Base-by-base conservation (phyloP, 92 coral and sea anemone genomes). In the Blastomussa wellsi region DNA sequence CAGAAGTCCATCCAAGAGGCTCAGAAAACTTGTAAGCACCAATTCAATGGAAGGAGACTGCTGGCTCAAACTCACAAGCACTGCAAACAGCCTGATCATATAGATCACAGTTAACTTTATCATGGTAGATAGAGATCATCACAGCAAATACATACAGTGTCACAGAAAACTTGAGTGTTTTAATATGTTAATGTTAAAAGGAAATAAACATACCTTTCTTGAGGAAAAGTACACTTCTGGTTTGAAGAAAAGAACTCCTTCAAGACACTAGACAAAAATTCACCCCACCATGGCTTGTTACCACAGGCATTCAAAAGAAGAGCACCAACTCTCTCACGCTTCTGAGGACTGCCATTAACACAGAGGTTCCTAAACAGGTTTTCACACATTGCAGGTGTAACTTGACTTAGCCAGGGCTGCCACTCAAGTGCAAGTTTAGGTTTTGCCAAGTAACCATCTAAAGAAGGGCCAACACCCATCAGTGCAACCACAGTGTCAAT, bases 251-350 rank as follows among this genome's bases (percentile, higher is more conserved):
- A 97, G 90, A 97, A 97, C 82, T 93, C 96, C 78, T 94, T 92
- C 86, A 97, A 89, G 36, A 91, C 92, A 78, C 86, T 87, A 19
- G 96, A 95, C 60, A 97, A 89, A 80, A 97, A 97, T 78, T 90
- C 84, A 12, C 99, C 99, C 99, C 99, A 97, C 99, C 99, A 97
- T 2, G 97, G 82, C 81, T 91, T 89, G 29, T 78, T 90, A 26
- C 97, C 92, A 79, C 95, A 97, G 6, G 97, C 86, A 74, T 93
- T 95, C 62, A 95, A 85, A 64, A 97, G 89, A 70, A 97, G 79
- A 38, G 99, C 97, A 32, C 95, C 98, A n/a, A 93, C 93, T 33
- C 97, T 87, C 8, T 90, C 91, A 42, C 99, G 91, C 59, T 93
- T 85, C 76, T 89, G 96, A 44, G 97, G 96, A 75, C 91, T 90